Evolutionary conservation across 37 sponge, comb jelly and placozoan species (phyloP), one percentile per base, ranked within the genome.

Genomic region (Oscarella lobularis): DNA sequence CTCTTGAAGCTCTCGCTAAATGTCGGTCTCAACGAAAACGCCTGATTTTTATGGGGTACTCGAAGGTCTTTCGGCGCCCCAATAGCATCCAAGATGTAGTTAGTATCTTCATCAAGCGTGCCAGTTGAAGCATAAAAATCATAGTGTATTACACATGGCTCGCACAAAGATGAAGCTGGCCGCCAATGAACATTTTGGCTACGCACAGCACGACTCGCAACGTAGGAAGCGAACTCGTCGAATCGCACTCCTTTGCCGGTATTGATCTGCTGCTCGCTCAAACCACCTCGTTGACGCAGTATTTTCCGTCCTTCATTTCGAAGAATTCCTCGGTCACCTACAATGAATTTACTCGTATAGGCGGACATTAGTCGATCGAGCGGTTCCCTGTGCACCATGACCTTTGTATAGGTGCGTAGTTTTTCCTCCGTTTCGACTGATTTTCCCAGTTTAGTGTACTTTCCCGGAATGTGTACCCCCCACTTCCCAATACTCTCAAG

Each of bases 121-220:
- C 20, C 60, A 9, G 60, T 48, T 48, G 60, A 48, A 48, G 14
- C 20, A 20, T 48, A 48, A 68, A 30, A 68, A 14, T 68, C 71
- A 68, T 68, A 68, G 71, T 68, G 35, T 5, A 68, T 14, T 30
- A 30, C 5, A 14, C 71, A 68, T 35, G 71, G 71, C 6, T 68
- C 35, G 31, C 71, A 68, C 31, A 5, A 14, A 14, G 5, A 5
- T 14, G 6, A 4, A 4, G 6, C 6, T 4, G 71, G 71, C 6
- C 35, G 4, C 71, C 71, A 68, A 14, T 68, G 71, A 5, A 5
- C 31, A 20, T 68, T 20, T 20, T 27, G 20, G 20, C 60, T 48
- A 20, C 20, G 14, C 9, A 48, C 14, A 48, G 14, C 20, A 27
- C 60, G 60, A 9, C 14, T 27, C 9, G 14, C 60, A 20, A 48